Conservation (phyloP, 2,113 vertebrate genomes). For the Gorsachius goisagi region DNA sequence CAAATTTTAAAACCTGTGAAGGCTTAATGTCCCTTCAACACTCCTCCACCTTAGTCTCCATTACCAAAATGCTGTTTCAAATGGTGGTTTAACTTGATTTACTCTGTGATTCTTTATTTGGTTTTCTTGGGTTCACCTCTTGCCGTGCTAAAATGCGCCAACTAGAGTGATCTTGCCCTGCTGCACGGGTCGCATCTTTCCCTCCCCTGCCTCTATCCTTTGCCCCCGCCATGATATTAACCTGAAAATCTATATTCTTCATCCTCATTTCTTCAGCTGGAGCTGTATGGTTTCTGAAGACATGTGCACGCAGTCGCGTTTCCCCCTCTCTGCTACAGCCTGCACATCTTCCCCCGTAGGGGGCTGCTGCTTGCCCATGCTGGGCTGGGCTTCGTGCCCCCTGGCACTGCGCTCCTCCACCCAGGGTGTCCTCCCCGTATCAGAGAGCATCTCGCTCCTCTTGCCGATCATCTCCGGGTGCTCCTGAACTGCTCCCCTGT, state of each 20-base stretch:
- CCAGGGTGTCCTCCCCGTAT: not conserved
- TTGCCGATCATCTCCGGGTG: not conserved
- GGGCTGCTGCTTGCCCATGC: not conserved
- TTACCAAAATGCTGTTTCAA: not conserved
- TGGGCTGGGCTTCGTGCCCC: not conserved
- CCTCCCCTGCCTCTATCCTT: not conserved
- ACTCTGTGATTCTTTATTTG: not conserved
- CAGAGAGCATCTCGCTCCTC: not conserved
- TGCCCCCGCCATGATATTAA: not conserved
- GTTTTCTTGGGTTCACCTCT: not conserved
- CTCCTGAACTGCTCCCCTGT: not conserved
- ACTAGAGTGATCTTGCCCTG: not conserved
- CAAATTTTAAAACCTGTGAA: not conserved
- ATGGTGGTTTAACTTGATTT: not conserved
- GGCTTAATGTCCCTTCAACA: not conserved
- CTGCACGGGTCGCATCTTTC: not conserved
- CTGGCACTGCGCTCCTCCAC: not conserved
- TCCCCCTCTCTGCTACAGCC: not conserved
- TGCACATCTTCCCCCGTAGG: accelerated
- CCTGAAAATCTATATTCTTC: not conserved
- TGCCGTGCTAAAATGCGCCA: not conserved
- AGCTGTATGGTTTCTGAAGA: not conserved
- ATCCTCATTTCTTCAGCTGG: not conserved
- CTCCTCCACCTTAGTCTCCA: not conserved
- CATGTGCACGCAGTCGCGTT: accelerated